Evolutionary conservation across 2,113 vertebrate species (phyloP).

Genomic region (Motacilla tschutschensis): DNA sequence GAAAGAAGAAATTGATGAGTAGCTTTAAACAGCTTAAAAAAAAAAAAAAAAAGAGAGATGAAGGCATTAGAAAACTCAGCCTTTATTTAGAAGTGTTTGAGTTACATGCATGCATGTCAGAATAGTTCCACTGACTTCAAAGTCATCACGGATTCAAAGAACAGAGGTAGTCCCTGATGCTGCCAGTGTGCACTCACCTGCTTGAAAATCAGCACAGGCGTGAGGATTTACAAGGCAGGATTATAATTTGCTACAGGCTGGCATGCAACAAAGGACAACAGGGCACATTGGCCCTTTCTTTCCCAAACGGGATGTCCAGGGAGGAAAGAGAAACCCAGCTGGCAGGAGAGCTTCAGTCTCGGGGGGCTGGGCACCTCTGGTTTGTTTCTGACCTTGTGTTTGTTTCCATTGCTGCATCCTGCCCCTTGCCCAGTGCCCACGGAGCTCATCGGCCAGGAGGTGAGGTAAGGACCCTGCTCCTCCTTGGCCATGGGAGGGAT

Average conservation of each 20-base stretch:
- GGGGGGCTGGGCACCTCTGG: accelerated
- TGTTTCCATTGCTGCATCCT: slow-evolving; percentile 9
- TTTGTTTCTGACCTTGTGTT: neutral
- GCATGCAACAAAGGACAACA: neutral
- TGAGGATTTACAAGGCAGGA: neutral
- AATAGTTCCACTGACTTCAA: neutral
- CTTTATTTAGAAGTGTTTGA: neutral
- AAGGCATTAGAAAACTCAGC: neutral
- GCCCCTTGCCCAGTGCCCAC: slow-evolving; percentile 67
- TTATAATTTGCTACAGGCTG: neutral
- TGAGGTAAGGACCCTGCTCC: slow-evolving; percentile 84
- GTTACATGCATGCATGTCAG: neutral
- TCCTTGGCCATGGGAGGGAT: neutral
- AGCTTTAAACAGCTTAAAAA: neutral
- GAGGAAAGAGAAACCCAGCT: neutral
- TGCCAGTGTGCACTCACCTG: neutral
- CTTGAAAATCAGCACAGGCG: neutral
- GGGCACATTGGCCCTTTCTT: neutral
- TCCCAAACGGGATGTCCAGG: neutral
- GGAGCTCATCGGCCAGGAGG: slow-evolving; percentile 88
- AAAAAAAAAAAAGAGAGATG: neutral
- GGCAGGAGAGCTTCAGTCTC: neutral
- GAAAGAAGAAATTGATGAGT: neutral
- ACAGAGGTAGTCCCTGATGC: neutral
- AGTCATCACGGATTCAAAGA: neutral